Base-by-base conservation (phyloP, 1,140 invertebrate species). In the Papilio polyxenes region DNA sequence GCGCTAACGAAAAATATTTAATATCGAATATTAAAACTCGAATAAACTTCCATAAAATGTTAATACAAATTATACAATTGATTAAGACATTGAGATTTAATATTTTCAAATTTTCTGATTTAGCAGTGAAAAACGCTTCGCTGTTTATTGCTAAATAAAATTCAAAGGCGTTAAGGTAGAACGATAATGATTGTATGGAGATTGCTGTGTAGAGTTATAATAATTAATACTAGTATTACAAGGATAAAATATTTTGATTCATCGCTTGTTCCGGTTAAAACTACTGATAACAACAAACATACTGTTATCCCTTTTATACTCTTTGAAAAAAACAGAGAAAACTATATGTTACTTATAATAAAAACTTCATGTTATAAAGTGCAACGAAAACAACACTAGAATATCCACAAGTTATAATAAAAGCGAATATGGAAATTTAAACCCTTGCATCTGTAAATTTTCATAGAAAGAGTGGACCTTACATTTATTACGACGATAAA, bases 401-500 rank as follows among this genome's bases (percentile, higher is more conserved):
- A 44, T 10, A 75, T n/a, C 10, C 11, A 49, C 49, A 77, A 69
- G 37, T 65, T 80, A 51, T 69, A 40, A 65, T 69, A 80, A 80
- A 80, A 69, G 62, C 11, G 15, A 80, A 80, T 80, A 80, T 80
- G 78, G 56, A 80, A 80, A 80, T 80, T 80, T 80, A 37, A 80
- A 80, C 62, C 59, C 78, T 80, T 80, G 78, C 78, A 69, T 80
- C 78, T 59, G 78, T 80, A 80, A 80, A 87, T 89, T 91, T 91
- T 90, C 90, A 91, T 92, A 92, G 89, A 90, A 90, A 93, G 92
- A 90, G 89, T 86, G 88, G 86, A 87, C 87, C 88, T 84, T 88
- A 89, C 92, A 91, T 93, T 94, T 91, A 94, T 93, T 93, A 90
- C 88, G 84, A 88, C 90, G 85, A 92, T 94, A 93, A 94, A 94